Evolutionary conservation across 2,797 vertebrate species (phyloP).

Genomic region (Micropoecilia bifurca): DNA sequence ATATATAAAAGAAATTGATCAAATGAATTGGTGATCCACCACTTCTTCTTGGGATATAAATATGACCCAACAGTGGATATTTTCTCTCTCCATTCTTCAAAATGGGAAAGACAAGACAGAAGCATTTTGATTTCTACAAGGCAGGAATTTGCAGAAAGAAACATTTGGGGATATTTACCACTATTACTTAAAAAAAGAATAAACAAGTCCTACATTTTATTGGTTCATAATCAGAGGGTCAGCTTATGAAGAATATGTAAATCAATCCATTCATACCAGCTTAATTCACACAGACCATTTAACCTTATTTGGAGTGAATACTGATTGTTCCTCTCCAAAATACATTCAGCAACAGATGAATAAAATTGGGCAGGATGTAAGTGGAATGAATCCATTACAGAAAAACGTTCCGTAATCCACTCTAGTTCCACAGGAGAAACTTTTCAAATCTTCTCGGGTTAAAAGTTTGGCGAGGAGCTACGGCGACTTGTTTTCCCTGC

Average conservation of each 20-base stretch:
- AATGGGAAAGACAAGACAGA: background rate
- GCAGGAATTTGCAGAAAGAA: background rate
- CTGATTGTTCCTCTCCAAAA: background rate
- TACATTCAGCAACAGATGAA: background rate
- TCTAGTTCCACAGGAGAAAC: background rate
- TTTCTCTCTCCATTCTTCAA: background rate
- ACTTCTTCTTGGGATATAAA: background rate
- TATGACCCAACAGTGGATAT: too few species aligned
- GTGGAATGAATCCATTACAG: background rate
- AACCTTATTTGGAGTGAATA: background rate
- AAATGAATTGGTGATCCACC: background rate
- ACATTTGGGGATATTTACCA: background rate
- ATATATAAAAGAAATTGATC: background rate
- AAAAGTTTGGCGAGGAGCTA: slow-evolving; percentile 16
- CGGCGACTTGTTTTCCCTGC: slow-evolving; percentile 17
- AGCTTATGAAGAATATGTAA: background rate
- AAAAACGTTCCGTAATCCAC: background rate
- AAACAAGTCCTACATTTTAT: background rate
- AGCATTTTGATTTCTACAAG: background rate
- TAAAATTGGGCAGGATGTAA: background rate
- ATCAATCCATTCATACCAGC: background rate
- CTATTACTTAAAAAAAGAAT: background rate
- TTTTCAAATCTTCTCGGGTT: slow-evolving; percentile 7
- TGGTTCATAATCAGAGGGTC: background rate
- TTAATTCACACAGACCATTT: background rate